A percentile compares a stretch with the other conserved stretches of the same genome.
phyloP scores from a whole-genome alignment of 2,113 vertebrate species.

The Rhipidura dahli region DNA sequence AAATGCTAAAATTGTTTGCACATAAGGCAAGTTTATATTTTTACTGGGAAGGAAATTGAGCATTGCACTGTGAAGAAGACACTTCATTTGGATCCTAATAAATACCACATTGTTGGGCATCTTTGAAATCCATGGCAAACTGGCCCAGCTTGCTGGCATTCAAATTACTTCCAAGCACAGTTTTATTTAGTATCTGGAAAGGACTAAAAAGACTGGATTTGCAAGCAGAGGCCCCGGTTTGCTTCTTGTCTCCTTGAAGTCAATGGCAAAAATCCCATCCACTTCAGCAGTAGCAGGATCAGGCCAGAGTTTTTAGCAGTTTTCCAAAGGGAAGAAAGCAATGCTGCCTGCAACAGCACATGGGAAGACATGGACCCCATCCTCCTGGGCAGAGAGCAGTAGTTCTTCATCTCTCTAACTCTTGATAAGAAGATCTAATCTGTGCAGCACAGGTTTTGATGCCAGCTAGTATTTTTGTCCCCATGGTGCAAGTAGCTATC shows the following conservation, averaged over 20 bases:
- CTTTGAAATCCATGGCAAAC: slow-evolving; percentile 66
- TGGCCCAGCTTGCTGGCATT: slow-evolving; percentile 59
- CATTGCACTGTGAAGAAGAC: slow-evolving; percentile 46
- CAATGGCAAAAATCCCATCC: slow-evolving; percentile 38
- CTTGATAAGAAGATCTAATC: slow-evolving; percentile 38
- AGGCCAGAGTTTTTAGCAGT: neutral
- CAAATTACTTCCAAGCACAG: slow-evolving; percentile 55
- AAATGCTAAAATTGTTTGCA: slow-evolving; percentile 74
- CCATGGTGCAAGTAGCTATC: neutral
- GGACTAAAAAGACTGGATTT: slow-evolving; percentile 53
- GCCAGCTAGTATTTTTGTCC: slow-evolving; percentile 6
- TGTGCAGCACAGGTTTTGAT: neutral
- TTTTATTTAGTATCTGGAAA: slow-evolving; percentile 53
- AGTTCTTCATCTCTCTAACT: slow-evolving; percentile 24
- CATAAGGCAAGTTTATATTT: slow-evolving; percentile 59
- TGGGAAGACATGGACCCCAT: neutral
- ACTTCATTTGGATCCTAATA: slow-evolving; percentile 63
- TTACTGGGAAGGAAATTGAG: slow-evolving; percentile 54
- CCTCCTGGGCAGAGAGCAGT: neutral
- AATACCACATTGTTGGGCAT: slow-evolving; percentile 35
- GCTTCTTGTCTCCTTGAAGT: slow-evolving; percentile 38
- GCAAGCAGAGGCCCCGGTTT: neutral
- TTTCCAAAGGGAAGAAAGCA: neutral
- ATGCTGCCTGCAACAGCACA: neutral
- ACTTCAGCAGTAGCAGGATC: slow-evolving; percentile 4